Evolutionary conservation across 2,888 invertebrate genomes (phyloP).

Genomic region (Malacosoma neustria): DNA sequence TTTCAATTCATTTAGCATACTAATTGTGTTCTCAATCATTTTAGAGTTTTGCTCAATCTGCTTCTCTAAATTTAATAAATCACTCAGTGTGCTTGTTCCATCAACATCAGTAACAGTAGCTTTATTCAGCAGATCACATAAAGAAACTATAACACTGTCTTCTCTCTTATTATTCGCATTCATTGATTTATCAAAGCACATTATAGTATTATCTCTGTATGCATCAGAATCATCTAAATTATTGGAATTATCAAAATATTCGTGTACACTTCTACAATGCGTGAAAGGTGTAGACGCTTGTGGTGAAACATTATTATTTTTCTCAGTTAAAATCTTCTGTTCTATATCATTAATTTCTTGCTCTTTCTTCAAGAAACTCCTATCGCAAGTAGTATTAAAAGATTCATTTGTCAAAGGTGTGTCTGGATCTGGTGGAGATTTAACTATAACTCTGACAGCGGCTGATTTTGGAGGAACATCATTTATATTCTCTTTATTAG

Average conservation of each 20-base stretch:
- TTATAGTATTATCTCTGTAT: slow-evolving; percentile 45
- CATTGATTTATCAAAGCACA: slow-evolving; percentile 42
- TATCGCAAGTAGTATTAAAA: slow-evolving; percentile 49
- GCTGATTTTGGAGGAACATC: slow-evolving; percentile 9
- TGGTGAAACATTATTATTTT: slow-evolving; percentile 42
- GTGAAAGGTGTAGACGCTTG: slow-evolving; percentile 54
- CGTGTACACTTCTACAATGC: slow-evolving; percentile 45
- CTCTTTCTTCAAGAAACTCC: slow-evolving; percentile 53
- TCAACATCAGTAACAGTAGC: slow-evolving; percentile 33
- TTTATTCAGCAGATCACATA: slow-evolving; percentile 52
- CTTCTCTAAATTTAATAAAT: slow-evolving; percentile 37
- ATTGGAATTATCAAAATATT: slow-evolving; percentile 44
- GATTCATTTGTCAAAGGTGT: slow-evolving; percentile 46
- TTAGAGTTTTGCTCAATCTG: slow-evolving; percentile 35
- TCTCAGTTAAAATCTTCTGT: slow-evolving; percentile 26
- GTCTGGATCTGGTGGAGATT: slow-evolving; percentile 23
- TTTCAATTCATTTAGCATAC: slow-evolving; percentile 32
- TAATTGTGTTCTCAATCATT: slow-evolving; percentile 38
- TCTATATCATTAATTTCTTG: slow-evolving; percentile 47
- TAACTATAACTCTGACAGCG: slow-evolving; percentile 13
- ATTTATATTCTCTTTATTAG: slow-evolving; percentile 45
- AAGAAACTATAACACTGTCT: slow-evolving; percentile 50
- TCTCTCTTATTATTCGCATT: slow-evolving; percentile 29
- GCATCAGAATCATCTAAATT: slow-evolving; percentile 30
- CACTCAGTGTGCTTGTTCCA: slow-evolving; percentile 25